Base-by-base conservation (phyloP, 2,797 vertebrate genomes). In the Syngnathus rostellatus region DNA sequence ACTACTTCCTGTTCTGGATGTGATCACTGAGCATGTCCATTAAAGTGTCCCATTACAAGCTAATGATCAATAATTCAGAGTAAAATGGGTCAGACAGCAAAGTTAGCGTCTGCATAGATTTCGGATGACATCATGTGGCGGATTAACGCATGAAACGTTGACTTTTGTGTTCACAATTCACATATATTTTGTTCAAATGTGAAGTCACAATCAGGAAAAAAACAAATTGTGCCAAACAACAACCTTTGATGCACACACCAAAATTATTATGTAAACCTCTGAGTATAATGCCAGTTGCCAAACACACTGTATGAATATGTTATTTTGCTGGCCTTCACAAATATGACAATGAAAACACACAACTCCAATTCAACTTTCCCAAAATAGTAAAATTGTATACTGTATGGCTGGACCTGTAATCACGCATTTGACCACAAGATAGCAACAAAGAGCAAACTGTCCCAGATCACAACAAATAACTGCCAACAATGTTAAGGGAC, bases 11-110 rank as follows among this genome's bases (percentile, higher is more conserved):
- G 38, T 45, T 74, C 41, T 19, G 60, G 45, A 71, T 72, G 59
- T 19, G 25, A 77, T 85, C 66, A 59, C 62, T 63, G 55, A 77
- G 70, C n/a, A 61, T 65, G 55, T 23, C 78, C 69, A 78, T 85
- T 79, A 64, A 77, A 65, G 83, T 72, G 68, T 88, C 72, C 64
- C 19, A 14, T 87, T 87, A 75, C 83, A 2, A 55, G 50, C 69
- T 75, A 72, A 57, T 71, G 73, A 73, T 83, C 72, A 86, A 88
- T 86, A 83, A 86, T 89, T 81, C 74, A 83, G 69, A 63, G 43
- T 43, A 72, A 66, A 81, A 68, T 77, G 65, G 75, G 71, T 69
- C 4, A 37, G 75, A 63, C 63, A 53, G 81, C 78, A 77, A 80
- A 61, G 1, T 53, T 16, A 60, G 71, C 69, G 62, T 73, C 71